Conservation (phyloP, 2,888 invertebrate species). For the Ormyrus rosae region DNA sequence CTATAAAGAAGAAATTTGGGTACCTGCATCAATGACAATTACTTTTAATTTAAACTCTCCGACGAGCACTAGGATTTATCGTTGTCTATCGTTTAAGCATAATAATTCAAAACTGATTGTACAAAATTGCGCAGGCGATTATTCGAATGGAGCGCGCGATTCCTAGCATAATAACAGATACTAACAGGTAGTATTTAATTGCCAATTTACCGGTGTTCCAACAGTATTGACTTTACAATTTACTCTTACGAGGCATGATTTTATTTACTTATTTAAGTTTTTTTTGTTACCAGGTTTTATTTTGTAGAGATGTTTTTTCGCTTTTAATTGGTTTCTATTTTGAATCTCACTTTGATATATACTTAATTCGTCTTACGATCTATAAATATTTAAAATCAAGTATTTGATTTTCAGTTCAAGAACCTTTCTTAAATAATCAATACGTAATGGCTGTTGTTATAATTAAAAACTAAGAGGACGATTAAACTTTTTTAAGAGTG, state of each 20-base stretch:
- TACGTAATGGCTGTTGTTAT: constrained; percentile 39
- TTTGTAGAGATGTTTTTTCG: constrained; percentile 26
- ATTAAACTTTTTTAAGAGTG: constrained; percentile 9
- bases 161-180: constrained; percentile 42
- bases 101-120: constrained; percentile 45
- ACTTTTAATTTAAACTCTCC: constrained; percentile 45
- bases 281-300: constrained; percentile 46
- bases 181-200: constrained; percentile 52
- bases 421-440: constrained; percentile 14
- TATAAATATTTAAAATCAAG: background rate
- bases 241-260: constrained; percentile 38
- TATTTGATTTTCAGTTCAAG: constrained; percentile 14
- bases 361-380: constrained; percentile 34
- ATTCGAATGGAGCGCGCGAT: constrained; percentile 13
- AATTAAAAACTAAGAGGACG: background rate
- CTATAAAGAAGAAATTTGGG: constrained; percentile 44
- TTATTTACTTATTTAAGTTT: constrained; percentile 42
- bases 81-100: constrained; percentile 29
- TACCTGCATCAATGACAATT: constrained; percentile 56
- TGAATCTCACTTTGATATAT: constrained; percentile 30
- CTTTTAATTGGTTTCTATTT: constrained; percentile 21
- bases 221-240: constrained; percentile 52
- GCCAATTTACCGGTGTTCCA: constrained; percentile 56
- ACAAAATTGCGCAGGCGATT: constrained; percentile 45
- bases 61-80: constrained; percentile 23